Evolutionary conservation across 2,113 vertebrate genomes (phyloP).

Genomic region (Lutjanus erythropterus): DNA sequence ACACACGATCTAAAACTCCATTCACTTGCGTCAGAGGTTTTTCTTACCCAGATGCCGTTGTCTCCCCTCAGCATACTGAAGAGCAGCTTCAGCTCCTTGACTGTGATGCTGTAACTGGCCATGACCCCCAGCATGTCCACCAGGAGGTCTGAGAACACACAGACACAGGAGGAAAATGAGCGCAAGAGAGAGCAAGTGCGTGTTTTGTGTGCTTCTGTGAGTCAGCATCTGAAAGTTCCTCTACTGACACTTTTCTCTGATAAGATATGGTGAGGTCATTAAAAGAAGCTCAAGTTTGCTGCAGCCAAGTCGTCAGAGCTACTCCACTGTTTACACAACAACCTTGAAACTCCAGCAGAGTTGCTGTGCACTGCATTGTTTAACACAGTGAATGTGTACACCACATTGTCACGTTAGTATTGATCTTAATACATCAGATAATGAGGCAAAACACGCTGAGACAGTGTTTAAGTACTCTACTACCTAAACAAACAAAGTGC

Average conservation of each 20-base stretch:
- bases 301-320: constrained; percentile 5
- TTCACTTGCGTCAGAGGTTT: too few relatives aligned
- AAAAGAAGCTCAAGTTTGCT: constrained; percentile 24
- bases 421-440: neutral
- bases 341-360: constrained; percentile 4
- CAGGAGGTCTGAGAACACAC: constrained; percentile 91
- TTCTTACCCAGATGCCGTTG: constrained; percentile 96
- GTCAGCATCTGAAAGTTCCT: constrained; percentile 31
- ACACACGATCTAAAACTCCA: neutral
- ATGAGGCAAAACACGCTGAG: neutral
- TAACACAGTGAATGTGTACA: neutral
- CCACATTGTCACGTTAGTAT: neutral
- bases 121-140: constrained; percentile 99
- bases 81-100: constrained; percentile 98
- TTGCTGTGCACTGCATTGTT: constrained; percentile 21
- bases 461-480: neutral
- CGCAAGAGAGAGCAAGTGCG: constrained; percentile 2
- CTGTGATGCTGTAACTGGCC: constrained; percentile 99
- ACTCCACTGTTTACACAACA: constrained; percentile 3
- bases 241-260: constrained; percentile 39
- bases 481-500: neutral
- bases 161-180: constrained; percentile 32
- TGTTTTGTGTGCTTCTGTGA: constrained; percentile 12
- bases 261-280: constrained; percentile 46
- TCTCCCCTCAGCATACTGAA: constrained; percentile 99